Evolutionary conservation across 1,140 invertebrate species (phyloP).

Genomic region (Rhagoletis pomonella): DNA sequence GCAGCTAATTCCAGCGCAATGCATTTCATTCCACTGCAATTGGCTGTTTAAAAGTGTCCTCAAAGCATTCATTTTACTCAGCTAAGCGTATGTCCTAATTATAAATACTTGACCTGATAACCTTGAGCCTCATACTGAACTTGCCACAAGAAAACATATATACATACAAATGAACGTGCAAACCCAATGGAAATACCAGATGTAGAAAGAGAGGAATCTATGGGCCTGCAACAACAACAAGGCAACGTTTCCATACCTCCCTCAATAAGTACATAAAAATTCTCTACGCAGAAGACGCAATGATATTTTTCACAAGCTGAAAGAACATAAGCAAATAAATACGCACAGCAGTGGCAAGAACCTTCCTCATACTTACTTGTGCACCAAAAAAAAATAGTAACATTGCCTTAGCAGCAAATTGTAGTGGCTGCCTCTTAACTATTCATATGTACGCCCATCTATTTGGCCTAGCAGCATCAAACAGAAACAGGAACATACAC

Average conservation of each 20-base stretch:
- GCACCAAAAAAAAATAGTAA: background rate
- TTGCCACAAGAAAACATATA: background rate
- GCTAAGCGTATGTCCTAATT: slow-evolving; percentile 11
- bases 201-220: background rate
- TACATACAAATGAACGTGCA: background rate
- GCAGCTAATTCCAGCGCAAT: background rate
- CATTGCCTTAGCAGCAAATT: no score
- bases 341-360: background rate
- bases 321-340: background rate
- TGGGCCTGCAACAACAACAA: background rate
- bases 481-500: background rate
- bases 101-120: slow-evolving; percentile 54
- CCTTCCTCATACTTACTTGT: background rate
- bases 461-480: background rate
- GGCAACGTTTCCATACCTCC: no score
- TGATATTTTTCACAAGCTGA: background rate
- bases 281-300: background rate
- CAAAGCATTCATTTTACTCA: background rate
- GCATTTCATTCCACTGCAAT: background rate
- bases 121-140: slow-evolving; percentile 35
- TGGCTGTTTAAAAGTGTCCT: background rate
- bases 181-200: background rate
- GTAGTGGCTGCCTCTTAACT: background rate
- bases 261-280: background rate
- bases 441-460: background rate